Evolutionary conservation across 2,888 invertebrate genomes (phyloP).

Genomic region (Acanthosepion lycidas): DNA sequence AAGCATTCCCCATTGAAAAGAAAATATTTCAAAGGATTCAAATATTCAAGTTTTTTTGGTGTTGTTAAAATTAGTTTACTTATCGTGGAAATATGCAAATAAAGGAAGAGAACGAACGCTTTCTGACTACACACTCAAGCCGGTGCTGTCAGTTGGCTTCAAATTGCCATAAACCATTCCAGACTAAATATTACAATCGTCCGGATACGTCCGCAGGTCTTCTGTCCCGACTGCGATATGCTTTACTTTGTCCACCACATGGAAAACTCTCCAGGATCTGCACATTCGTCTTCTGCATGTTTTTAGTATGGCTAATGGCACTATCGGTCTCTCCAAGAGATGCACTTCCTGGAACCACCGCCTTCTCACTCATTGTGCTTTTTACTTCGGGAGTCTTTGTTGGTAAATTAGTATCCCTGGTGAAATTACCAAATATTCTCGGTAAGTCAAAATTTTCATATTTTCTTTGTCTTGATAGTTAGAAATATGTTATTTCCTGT

Average conservation of each 20-base stretch:
- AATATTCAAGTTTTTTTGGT: not conserved
- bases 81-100: not conserved
- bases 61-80: not conserved
- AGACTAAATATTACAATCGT: conserved; percentile 62
- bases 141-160: not conserved
- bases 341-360: conserved; percentile 70
- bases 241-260: conserved; percentile 72
- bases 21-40: too few species aligned
- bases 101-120: not conserved
- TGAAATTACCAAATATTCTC: conserved; percentile 68
- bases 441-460: conserved; percentile 60
- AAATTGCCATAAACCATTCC: conserved; percentile 58
- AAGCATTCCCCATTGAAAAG: too few species aligned
- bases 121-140: not conserved
- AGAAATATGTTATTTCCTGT: too few species aligned
- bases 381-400: conserved; percentile 66
- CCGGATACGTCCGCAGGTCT: conserved; percentile 57
- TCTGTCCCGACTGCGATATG: conserved; percentile 58
- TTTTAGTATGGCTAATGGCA: conserved; percentile 61
- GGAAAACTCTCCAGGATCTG: conserved; percentile 75
- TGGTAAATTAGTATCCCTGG: conserved; percentile 64
- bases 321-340: conserved; percentile 62
- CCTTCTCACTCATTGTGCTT: conserved; percentile 68
- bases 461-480: too few species aligned
- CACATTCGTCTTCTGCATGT: conserved; percentile 60